Evolutionary conservation across 64 coral and sea anemone genomes (phyloP).

Genomic region (Porites lutea): DNA sequence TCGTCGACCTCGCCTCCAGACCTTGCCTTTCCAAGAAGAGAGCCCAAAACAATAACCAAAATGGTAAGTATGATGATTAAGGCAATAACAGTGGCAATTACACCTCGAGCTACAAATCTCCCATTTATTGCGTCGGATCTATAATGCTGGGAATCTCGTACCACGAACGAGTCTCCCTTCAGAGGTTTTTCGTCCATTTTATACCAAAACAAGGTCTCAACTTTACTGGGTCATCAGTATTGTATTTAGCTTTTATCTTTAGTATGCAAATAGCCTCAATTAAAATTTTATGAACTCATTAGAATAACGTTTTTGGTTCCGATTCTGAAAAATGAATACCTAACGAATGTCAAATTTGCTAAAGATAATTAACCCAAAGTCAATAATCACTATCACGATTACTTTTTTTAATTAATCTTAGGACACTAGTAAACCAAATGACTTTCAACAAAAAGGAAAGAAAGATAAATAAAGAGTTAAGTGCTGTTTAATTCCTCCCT

Average conservation of each 20-base stretch:
- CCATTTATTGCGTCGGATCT: background rate
- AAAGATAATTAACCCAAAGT: conserved; percentile 1
- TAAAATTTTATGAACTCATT: background rate
- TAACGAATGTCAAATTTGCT: background rate
- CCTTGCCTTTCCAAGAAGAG: conserved; percentile 35
- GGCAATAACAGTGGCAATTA: conserved; percentile 31
- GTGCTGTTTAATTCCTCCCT: no score
- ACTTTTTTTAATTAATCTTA: background rate
- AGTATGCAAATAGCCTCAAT: background rate
- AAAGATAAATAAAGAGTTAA: no score
- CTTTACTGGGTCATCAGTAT: background rate
- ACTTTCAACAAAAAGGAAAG: background rate
- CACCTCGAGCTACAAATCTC: conserved; percentile 21
- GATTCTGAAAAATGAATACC: background rate
- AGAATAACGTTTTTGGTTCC: conserved; percentile 4
- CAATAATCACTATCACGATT: background rate
- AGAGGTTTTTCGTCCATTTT: conserved; percentile 23
- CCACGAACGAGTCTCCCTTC: background rate
- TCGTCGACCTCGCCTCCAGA: background rate
- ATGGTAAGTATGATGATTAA: conserved; percentile 29
- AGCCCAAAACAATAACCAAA: conserved; percentile 21
- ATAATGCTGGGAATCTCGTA: background rate
- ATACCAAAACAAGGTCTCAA: background rate
- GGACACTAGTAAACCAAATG: background rate
- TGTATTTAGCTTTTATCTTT: background rate